These are phyloP conservation scores for Erpetoichthys calabaricus DNA, from an alignment of 2,797 vertebrate genomes.

Conservation along the genomic window DNA sequence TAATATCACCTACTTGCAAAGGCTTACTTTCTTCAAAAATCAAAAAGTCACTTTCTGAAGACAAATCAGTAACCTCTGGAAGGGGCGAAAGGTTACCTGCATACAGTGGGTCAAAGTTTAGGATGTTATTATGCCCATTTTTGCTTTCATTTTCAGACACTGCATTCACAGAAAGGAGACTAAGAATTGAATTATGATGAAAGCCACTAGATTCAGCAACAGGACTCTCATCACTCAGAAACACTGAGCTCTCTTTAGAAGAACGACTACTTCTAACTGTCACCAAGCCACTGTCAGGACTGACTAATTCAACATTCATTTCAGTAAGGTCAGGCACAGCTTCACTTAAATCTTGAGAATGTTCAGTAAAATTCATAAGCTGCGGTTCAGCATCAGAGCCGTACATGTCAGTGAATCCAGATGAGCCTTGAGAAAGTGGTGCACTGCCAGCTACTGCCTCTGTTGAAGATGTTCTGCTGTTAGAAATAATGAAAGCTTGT, in stretches of 20 bases:
- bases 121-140: slow-evolving; percentile 58
- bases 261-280: slow-evolving; percentile 85
- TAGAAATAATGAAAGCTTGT: slow-evolving; percentile 59
- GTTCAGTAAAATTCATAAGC: slow-evolving; percentile 51
- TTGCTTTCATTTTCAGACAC: slow-evolving; percentile 53
- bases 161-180: slow-evolving; percentile 56
- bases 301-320: slow-evolving; percentile 63
- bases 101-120: slow-evolving; percentile 62
- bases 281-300: slow-evolving; percentile 85
- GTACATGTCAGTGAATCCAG: slow-evolving; percentile 80
- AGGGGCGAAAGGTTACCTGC: slow-evolving; percentile 41
- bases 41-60: slow-evolving; percentile 36
- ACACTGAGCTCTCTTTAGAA: slow-evolving; percentile 87
- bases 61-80: slow-evolving; percentile 43
- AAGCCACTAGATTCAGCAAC: slow-evolving; percentile 56
- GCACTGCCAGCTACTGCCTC: slow-evolving; percentile 87
- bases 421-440: slow-evolving; percentile 84
- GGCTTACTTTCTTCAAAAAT: slow-evolving; percentile 43
- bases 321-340: slow-evolving; percentile 46
- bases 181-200: slow-evolving; percentile 64
- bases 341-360: slow-evolving; percentile 53
- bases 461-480: slow-evolving; percentile 82
- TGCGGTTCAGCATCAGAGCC: slow-evolving; percentile 72
- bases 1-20: slow-evolving; percentile 30
- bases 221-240: slow-evolving; percentile 86